Evolutionary conservation across 23 tunicate genomes (phyloP).

Genomic region (Halocynthia roretzi): DNA sequence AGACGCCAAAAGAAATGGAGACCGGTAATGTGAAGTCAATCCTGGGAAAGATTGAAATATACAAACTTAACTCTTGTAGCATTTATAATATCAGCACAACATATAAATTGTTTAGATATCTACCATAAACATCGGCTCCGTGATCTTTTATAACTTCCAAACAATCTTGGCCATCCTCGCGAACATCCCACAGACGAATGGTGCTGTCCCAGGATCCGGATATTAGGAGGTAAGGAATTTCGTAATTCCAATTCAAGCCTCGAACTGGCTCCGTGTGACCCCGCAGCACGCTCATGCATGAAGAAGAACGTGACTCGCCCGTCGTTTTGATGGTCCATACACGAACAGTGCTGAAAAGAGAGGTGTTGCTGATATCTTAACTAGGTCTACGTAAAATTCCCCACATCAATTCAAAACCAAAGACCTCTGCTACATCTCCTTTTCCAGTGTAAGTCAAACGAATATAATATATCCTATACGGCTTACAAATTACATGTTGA

Average conservation of each 20-base stretch:
- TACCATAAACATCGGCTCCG: slow-evolving; percentile 90
- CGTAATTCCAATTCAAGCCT: slow-evolving; percentile 77
- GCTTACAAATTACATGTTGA: too few species aligned
- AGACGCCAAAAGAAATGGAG: slow-evolving; percentile 73
- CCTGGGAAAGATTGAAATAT: slow-evolving; percentile 21
- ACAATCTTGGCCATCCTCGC: slow-evolving; percentile 43
- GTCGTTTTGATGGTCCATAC: slow-evolving; percentile 57
- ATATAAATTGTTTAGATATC: background rate
- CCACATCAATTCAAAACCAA: too few species aligned
- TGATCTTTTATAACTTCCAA: slow-evolving; percentile 58
- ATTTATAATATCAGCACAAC: too few species aligned
- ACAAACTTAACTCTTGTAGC: too few species aligned
- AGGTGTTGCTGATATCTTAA: too few species aligned
- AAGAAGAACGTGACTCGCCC: background rate
- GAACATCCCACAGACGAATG: slow-evolving; percentile 69
- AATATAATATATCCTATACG: too few species aligned
- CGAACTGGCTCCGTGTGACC: slow-evolving; percentile 76
- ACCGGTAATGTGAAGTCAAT: slow-evolving; percentile 52
- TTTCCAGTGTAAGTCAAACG: too few species aligned
- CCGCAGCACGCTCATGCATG: slow-evolving; percentile 35
- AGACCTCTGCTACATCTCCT: too few species aligned
- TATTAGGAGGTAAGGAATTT: slow-evolving; percentile 57
- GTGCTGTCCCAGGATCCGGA: slow-evolving; percentile 93
- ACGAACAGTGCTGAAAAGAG: slow-evolving; percentile 3
- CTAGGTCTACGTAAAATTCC: too few species aligned